These are phyloP conservation scores for Dendrocopos noguchii DNA, from an alignment of 2,113 vertebrate species.

Conservation along the genomic window DNA sequence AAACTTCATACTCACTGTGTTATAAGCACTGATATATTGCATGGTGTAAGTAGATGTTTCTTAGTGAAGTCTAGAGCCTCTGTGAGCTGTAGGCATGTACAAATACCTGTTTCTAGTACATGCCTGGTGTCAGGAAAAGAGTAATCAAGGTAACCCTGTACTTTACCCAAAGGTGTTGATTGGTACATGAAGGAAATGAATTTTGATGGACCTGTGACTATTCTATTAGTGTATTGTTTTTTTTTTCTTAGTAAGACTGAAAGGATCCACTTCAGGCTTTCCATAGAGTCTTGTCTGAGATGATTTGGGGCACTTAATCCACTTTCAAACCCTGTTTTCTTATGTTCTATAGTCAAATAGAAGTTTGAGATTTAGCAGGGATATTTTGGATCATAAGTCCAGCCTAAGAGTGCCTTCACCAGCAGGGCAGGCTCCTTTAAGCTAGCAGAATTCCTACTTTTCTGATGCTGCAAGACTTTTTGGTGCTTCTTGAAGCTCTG, in stretches of 20 bases:
- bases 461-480: neutral
- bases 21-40: neutral
- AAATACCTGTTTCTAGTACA: neutral
- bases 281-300: neutral
- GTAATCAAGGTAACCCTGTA: neutral
- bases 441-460: neutral
- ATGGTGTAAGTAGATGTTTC: neutral
- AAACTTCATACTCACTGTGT: neutral
- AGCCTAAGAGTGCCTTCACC: neutral
- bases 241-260: neutral
- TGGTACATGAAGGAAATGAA: neutral
- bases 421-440: neutral
- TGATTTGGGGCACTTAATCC: neutral
- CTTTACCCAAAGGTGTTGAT: neutral
- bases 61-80: neutral
- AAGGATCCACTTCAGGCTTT: neutral
- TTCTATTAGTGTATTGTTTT: neutral
- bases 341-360: neutral
- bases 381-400: neutral
- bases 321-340: neutral
- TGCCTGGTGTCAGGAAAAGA: neutral
- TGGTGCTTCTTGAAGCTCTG: neutral
- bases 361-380: neutral
- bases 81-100: neutral
- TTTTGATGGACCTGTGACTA: neutral